Evolutionary conservation across 2,888 invertebrate species (phyloP), one percentile per base, ranked within the genome.

Genomic region (Flexamia atlantica): DNA sequence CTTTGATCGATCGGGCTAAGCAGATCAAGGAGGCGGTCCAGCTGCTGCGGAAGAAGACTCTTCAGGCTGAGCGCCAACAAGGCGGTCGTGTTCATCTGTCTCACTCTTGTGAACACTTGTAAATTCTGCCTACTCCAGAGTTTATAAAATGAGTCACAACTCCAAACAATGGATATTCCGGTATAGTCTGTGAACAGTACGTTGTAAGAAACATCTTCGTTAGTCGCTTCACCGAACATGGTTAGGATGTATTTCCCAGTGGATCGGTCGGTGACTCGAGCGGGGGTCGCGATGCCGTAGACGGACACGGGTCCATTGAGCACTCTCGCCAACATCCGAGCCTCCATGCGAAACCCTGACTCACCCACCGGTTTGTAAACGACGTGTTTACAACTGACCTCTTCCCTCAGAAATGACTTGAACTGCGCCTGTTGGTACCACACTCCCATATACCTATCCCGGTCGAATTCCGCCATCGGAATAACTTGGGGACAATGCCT

Each of bases 401-500:
- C 72, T 10, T 76, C 76, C 25, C 40, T 76, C 12, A 76, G 36
- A 40, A 76, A 46, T 9, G 76, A 28, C 46, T 76, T 76, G 50
- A 76, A 46, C 40, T 30, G 23, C 9, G 50, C 76, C 28, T 76
- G 76, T 76, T 72, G 72, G 23, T 72, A 72, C 72, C 72, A 72
- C 20, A 40, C 20, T 7, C 50, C 46, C 76, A 50, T 76, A 28
- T 76, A 76, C 12, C 76, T 9, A 30, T 76, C 76, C 12, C 76
- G 7, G 46, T 76, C 46, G 25, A 76, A 76, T 3, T 46, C 76
- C 23, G 23, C 46, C 50, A 76, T 76, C 3, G 76, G 28, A 25
- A 28, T 46, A 1, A 46, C 76, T n/a, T 36, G 76, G 1, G 76
- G 76, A n/a, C 76, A 76, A 17, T 76, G 76, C 46, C 76, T 40